A percentile compares a stretch with the other conserved stretches of the same genome.
These are phyloP conservation scores for honey bee (Apis mellifera) DNA, from an alignment of 1,140 invertebrate species.

Conservation along the genomic window DNA sequence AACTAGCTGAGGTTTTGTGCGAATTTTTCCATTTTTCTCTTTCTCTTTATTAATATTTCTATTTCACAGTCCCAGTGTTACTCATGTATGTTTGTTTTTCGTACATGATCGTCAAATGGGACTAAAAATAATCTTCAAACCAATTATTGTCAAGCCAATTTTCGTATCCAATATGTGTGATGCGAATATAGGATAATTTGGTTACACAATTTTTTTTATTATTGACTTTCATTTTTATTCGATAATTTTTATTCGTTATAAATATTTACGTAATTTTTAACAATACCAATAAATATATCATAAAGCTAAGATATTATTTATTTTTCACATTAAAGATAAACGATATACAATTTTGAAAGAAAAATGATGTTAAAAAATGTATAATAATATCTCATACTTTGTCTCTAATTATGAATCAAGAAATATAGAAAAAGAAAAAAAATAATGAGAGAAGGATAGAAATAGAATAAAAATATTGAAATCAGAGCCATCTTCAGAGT, in stretches of 20 bases:
- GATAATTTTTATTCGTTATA: not conserved
- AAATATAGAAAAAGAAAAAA: too few relatives aligned
- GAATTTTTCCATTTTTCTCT: too few relatives aligned
- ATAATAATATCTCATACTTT: too few relatives aligned
- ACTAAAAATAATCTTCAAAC: not conserved
- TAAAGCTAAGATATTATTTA: too few relatives aligned
- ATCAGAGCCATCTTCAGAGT: too few relatives aligned
- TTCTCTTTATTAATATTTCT: not conserved
- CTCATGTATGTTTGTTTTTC: not conserved
- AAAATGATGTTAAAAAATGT: too few relatives aligned
- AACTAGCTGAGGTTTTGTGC: not conserved
- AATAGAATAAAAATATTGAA: too few relatives aligned
- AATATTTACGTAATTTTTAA: not conserved
- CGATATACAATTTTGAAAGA: too few relatives aligned
- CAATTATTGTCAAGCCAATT: not conserved
- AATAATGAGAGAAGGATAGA: too few relatives aligned
- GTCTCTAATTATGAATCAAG: too few relatives aligned
- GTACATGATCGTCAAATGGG: constrained; percentile 7
- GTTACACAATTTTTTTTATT: not conserved
- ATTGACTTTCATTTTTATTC: not conserved
- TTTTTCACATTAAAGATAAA: too few relatives aligned
- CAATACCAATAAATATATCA: too few relatives aligned
- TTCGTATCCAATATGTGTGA: not conserved
- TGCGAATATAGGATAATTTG: not conserved
- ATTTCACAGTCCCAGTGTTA: not conserved